These are phyloP conservation scores for Anas platyrhynchos DNA, from an alignment of 2,113 vertebrate genomes.

Conservation along the genomic window DNA sequence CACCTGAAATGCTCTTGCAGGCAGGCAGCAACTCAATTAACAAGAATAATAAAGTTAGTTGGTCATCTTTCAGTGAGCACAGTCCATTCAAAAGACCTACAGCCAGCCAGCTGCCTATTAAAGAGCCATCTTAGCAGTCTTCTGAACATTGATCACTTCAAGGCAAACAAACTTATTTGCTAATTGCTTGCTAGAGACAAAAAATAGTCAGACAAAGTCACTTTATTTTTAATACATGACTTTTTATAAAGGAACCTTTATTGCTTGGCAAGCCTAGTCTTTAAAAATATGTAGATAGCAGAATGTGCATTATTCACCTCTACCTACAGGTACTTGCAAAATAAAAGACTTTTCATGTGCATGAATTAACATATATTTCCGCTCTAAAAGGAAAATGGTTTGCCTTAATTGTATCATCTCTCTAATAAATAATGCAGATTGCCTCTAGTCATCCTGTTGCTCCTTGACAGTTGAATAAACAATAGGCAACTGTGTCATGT, in stretches of 20 bases:
- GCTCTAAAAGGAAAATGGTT: background rate
- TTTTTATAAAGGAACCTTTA: background rate
- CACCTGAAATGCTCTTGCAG: constrained; percentile 41
- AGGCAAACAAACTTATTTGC: constrained; percentile 20
- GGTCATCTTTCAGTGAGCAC: constrained; percentile 54
- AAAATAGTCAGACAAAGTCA: background rate
- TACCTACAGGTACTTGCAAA: background rate
- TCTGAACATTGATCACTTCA: background rate
- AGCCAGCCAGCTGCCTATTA: background rate
- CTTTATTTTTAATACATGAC: background rate
- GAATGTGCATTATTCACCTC: background rate
- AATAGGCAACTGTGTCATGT: background rate
- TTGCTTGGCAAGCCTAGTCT: background rate
- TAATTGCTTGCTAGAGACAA: background rate
- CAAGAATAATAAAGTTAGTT: constrained; percentile 44
- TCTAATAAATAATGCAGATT: constrained; percentile 8
- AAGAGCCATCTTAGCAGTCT: background rate
- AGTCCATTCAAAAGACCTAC: constrained; percentile 22
- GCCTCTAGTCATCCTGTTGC: background rate
- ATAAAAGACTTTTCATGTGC: background rate
- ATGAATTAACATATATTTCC: background rate
- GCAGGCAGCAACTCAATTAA: constrained; percentile 49
- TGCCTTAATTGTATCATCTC: background rate
- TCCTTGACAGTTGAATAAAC: background rate
- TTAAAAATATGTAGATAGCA: background rate